phyloP scores from a whole-genome alignment of 2,797 vertebrate species.

The Steatocranus sp. region DNA sequence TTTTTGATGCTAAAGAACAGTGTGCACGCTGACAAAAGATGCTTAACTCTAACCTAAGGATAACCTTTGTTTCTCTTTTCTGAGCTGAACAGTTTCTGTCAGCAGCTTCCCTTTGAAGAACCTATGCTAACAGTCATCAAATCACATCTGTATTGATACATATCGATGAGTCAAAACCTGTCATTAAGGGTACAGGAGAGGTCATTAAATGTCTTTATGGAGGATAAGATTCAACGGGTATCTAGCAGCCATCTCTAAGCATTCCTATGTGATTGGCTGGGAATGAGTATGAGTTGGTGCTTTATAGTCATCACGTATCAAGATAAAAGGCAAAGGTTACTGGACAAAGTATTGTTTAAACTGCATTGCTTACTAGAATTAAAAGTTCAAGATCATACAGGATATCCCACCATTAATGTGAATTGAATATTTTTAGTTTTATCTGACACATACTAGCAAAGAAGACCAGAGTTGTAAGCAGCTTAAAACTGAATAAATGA shows the following conservation, averaged over 20 bases:
- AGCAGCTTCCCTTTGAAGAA: background rate
- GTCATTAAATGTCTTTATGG: background rate
- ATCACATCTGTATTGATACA: background rate
- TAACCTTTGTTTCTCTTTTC: background rate
- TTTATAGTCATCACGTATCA: conserved; percentile 10
- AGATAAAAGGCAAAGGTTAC: conserved; percentile 20
- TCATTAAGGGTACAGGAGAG: background rate
- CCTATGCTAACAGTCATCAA: background rate
- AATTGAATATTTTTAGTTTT: background rate
- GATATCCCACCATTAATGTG: background rate
- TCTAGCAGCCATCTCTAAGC: background rate
- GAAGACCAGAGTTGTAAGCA: background rate
- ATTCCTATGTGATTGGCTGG: background rate
- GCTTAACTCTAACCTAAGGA: background rate
- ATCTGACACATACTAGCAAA: background rate
- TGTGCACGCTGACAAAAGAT: rapidly evolving
- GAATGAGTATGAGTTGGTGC: background rate
- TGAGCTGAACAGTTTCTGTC: background rate
- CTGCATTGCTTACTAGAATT: background rate
- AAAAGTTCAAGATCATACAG: background rate
- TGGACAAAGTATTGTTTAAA: background rate
- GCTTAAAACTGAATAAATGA: conserved; percentile 25
- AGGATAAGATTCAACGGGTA: rapidly evolving
- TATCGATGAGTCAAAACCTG: background rate
- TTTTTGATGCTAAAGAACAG: background rate